A percentile compares a stretch with the other conserved stretches of the same genome.
Conservation (phyloP, 2,113 vertebrate genomes). For the Tachycineta bicolor region DNA sequence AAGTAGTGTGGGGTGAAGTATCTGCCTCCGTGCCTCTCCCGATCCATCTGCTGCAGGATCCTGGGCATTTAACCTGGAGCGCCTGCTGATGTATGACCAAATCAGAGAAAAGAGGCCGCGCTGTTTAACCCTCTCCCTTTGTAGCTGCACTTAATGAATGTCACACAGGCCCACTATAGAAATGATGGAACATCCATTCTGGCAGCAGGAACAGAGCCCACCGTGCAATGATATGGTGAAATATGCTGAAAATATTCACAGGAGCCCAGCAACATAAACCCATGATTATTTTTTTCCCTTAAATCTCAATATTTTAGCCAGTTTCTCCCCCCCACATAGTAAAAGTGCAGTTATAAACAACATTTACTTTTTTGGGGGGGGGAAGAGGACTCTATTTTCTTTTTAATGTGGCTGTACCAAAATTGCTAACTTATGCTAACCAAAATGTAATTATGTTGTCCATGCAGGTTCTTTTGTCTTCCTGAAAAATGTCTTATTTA, state of each 20-base stretch:
- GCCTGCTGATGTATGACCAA: conserved; percentile 43
- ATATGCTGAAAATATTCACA: conserved; percentile 70
- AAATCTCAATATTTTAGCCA: conserved; percentile 55
- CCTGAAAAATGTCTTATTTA: neutral
- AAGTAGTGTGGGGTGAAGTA: conserved; percentile 71
- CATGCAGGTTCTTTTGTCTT: neutral
- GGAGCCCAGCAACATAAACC: conserved; percentile 46
- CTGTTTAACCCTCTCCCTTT: conserved; percentile 71
- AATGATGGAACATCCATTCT: conserved; percentile 72
- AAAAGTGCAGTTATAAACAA: neutral
- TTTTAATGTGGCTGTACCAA: neutral
- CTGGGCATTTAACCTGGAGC: conserved; percentile 51
- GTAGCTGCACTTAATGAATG: conserved; percentile 77
- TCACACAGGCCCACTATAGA: conserved; percentile 70
- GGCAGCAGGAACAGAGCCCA: conserved; percentile 46
- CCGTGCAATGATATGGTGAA: conserved; percentile 67
- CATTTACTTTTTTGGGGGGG: neutral
- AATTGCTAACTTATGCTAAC: conserved; percentile 16
- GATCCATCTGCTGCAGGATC: conserved; percentile 57
- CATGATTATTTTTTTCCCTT: conserved; percentile 57
- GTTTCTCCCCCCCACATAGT: neutral
- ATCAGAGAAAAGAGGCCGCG: conserved; percentile 60
- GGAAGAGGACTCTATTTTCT: conserved; percentile 9
- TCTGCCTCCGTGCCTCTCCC: conserved; percentile 55
- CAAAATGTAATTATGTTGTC: conserved; percentile 5